These are phyloP conservation scores for Ischnus inquisitorius DNA, from an alignment of 2,888 invertebrate genomes.

Conservation along the genomic window DNA sequence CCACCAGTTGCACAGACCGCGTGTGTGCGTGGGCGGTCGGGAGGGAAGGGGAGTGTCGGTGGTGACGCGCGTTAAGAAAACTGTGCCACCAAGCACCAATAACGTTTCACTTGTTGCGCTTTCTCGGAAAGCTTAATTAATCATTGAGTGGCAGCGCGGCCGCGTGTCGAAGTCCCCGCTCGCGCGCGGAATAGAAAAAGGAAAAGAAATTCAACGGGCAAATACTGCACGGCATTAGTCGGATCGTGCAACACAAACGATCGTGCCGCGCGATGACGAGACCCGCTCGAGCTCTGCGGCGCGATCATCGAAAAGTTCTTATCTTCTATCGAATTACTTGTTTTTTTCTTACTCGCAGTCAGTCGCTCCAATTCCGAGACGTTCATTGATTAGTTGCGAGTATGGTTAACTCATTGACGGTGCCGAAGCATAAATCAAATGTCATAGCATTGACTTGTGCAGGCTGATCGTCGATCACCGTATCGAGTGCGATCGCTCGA, in stretches of 20 bases:
- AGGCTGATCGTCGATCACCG: background rate
- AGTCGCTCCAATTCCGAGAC: conserved; percentile 51
- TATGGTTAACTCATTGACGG: conserved; percentile 1
- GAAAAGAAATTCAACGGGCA: conserved; percentile 49
- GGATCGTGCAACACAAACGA: conserved; percentile 45
- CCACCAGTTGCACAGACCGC: conserved; percentile 26
- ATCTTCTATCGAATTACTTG: conserved; percentile 42
- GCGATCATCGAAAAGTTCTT: conserved; percentile 37
- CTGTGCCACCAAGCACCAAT: conserved; percentile 81
- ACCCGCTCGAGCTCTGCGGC: conserved; percentile 24
- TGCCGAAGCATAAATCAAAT: background rate
- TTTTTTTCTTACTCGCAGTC: conserved; percentile 30
- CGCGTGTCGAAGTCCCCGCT: conserved; percentile 50
- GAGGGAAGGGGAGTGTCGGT: conserved; percentile 38
- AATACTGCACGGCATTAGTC: conserved; percentile 43
- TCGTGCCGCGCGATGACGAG: conserved; percentile 28
- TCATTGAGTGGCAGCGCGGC: conserved; percentile 73
- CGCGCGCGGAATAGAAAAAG: conserved; percentile 60
- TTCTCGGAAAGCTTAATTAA: conserved; percentile 83
- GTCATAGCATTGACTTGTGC: background rate
- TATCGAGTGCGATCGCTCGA: background rate
- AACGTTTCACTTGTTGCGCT: conserved; percentile 81
- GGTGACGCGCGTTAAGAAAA: conserved; percentile 74
- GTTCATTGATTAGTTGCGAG: conserved; percentile 60
- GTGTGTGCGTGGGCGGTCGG: conserved; percentile 7